Conservation (phyloP, 1,140 invertebrate species). For the Macrocentrus cingulum region DNA sequence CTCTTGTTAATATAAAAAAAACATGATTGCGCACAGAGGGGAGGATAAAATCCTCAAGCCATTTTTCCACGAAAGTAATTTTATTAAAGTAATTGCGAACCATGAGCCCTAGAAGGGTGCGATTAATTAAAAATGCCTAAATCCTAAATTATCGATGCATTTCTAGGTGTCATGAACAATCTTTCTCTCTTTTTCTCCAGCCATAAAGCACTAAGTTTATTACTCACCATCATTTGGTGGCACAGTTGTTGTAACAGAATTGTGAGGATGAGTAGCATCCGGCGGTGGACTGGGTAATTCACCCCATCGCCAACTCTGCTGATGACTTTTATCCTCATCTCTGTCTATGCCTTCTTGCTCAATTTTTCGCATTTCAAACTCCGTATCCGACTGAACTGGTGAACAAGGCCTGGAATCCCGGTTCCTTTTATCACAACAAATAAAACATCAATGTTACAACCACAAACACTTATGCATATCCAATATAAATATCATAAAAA, state of each 20-base stretch:
- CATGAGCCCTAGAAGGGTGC: no score
- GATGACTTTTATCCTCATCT: constrained; percentile 59
- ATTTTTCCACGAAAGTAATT: no score
- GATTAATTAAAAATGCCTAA: no score
- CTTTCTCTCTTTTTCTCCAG: no score
- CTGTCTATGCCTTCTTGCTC: constrained; percentile 58
- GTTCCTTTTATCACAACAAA: constrained; percentile 59
- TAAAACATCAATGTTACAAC: constrained; percentile 40
- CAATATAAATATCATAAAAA: no score
- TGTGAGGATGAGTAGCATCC: constrained; percentile 41
- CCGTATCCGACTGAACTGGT: constrained; percentile 90
- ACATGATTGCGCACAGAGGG: no score
- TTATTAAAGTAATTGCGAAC: no score
- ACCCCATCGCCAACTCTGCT: constrained; percentile 94
- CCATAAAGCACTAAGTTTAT: no score
- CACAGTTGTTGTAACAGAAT: constrained; percentile 33
- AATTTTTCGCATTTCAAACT: constrained; percentile 80
- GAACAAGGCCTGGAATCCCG: constrained; percentile 71
- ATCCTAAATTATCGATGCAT: no score
- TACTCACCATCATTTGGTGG: constrained; percentile 44
- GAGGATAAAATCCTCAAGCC: no score
- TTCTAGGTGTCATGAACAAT: no score
- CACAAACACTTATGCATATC: constrained; percentile 36
- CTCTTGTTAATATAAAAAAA: no score
- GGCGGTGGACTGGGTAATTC: constrained; percentile 74